Percentiles rank a stretch among this genome's conserved stretches.
These are phyloP conservation scores for Melanaphis sacchari DNA, from an alignment of 1,140 invertebrate species.

Conservation along the genomic window DNA sequence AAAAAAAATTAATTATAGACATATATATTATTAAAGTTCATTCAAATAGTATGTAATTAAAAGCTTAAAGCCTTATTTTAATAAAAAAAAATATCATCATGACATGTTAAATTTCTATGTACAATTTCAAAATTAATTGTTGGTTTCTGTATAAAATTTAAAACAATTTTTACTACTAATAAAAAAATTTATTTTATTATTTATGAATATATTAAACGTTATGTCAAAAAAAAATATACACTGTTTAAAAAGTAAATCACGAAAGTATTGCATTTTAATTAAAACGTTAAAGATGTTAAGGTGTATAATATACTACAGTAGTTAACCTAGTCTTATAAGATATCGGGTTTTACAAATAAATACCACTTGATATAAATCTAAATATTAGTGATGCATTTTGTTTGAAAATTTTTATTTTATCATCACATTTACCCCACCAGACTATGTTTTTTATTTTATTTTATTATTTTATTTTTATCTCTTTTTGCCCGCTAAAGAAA, in stretches of 20 bases:
- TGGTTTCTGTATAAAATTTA: not conserved
- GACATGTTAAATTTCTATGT: not conserved
- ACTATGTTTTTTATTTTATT: not conserved
- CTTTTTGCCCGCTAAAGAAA: not conserved
- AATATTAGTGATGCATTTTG: not conserved
- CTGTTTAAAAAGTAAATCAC: not conserved
- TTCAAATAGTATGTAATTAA: too few species aligned
- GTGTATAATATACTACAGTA: not conserved
- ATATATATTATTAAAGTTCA: too few species aligned
- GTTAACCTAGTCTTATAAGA: not conserved
- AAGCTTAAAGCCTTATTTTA: too few species aligned
- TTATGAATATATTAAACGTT: not conserved
- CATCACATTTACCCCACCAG: not conserved
- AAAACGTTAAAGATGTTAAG: not conserved
- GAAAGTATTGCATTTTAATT: not conserved
- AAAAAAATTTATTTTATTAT: not conserved
- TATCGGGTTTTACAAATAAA: not conserved
- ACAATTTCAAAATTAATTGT: not conserved
- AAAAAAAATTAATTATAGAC: too few species aligned
- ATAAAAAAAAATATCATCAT: not conserved
- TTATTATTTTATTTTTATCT: not conserved
- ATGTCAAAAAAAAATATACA: not conserved
- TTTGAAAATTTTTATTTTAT: not conserved
- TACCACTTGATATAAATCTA: not conserved
- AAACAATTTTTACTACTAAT: not conserved